phyloP scores from a whole-genome alignment of 2,113 vertebrate species.

The Natator depressus region DNA sequence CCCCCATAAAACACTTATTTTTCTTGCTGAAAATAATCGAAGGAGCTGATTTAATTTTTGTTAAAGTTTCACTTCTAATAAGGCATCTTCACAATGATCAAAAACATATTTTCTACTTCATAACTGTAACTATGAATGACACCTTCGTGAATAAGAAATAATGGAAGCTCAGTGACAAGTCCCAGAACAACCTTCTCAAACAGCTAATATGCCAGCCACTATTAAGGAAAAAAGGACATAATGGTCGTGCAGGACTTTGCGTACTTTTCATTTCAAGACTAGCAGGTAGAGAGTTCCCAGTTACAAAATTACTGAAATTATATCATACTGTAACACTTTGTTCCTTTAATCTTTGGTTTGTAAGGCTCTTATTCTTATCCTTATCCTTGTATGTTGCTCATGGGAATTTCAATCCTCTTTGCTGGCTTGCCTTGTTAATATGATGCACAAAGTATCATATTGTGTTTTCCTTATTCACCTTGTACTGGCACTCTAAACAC shows the following conservation, averaged over 20 bases:
- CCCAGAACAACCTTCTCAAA: neutral
- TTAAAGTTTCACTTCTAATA: neutral
- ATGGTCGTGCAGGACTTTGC: slow-evolving; percentile 8
- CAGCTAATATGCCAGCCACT: neutral
- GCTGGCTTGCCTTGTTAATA: slow-evolving; percentile 2
- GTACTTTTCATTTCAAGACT: slow-evolving; percentile 38
- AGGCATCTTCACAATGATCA: neutral
- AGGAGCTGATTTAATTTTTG: neutral
- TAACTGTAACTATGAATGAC: neutral
- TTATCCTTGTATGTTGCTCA: slow-evolving; percentile 24
- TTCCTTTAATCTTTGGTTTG: slow-evolving; percentile 57
- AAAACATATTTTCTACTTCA: neutral
- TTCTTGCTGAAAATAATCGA: neutral
- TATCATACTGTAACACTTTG: slow-evolving; percentile 53
- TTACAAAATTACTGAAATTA: slow-evolving; percentile 45
- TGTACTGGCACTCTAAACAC: slow-evolving; percentile 41
- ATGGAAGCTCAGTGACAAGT: neutral
- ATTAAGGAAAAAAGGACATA: neutral
- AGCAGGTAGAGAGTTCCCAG: slow-evolving; percentile 68
- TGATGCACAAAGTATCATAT: slow-evolving; percentile 40
- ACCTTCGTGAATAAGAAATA: neutral
- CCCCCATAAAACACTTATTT: neutral
- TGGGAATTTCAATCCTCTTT: slow-evolving; percentile 41
- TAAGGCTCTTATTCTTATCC: slow-evolving; percentile 45
- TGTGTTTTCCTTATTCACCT: neutral